phyloP scores from a whole-genome alignment of 2,888 invertebrate genomes.

The Mythimna pallens region DNA sequence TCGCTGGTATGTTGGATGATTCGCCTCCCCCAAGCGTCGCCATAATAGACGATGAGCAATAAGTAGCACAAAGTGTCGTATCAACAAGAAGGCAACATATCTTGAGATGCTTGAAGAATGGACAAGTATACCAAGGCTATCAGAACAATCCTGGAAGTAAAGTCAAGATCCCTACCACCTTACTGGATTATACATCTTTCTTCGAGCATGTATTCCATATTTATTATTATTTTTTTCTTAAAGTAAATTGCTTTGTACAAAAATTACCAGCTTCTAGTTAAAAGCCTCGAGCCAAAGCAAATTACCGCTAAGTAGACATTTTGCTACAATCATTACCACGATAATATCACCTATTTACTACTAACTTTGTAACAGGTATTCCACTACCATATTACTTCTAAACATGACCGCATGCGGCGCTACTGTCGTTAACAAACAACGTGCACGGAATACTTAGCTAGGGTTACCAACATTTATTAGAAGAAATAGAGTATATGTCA shows the following conservation, averaged over 20 bases:
- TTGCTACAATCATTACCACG: neutral
- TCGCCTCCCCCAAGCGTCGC: too few species aligned
- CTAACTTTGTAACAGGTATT: constrained; percentile 34
- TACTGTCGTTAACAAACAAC: constrained; percentile 41
- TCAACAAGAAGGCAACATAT: too few species aligned
- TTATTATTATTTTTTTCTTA: too few species aligned
- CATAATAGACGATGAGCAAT: too few species aligned
- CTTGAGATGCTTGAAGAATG: too few species aligned
- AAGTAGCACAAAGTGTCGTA: too few species aligned
- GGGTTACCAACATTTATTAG: neutral
- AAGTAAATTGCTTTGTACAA: neutral
- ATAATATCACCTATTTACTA: constrained; percentile 4
- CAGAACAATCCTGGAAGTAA: too few species aligned
- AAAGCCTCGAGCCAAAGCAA: neutral
- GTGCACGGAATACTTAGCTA: constrained; percentile 30
- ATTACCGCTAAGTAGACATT: neutral
- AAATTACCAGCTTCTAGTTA: neutral
- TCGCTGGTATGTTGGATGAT: too few species aligned
- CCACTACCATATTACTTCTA: constrained; percentile 9
- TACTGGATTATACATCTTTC: too few species aligned
- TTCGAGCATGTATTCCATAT: too few species aligned
- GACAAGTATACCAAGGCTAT: too few species aligned
- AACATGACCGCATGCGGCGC: constrained; percentile 19
- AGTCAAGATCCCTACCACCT: too few species aligned
- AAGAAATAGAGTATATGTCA: neutral